Conservation (phyloP, 1,140 invertebrate species). For the Panagrolaimus sp. region DNA sequence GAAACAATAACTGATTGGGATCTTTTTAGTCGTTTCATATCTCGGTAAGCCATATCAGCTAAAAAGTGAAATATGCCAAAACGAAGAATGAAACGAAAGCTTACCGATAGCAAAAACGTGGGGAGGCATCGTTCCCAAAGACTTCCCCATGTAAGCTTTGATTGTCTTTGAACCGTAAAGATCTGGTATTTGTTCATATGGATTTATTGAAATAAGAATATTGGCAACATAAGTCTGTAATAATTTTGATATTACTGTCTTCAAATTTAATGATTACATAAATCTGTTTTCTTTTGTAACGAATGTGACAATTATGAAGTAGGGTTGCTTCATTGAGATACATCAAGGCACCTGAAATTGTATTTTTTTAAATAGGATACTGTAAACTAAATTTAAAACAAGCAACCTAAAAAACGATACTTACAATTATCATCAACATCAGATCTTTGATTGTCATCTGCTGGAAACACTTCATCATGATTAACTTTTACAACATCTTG, state of each 20-base stretch:
- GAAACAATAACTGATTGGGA: conserved; percentile 95
- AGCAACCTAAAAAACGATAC: conserved; percentile 56
- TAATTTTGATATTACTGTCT: not conserved
- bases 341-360: conserved; percentile 84
- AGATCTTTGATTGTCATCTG: conserved; percentile 74
- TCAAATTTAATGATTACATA: conserved; percentile 72
- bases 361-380: conserved; percentile 60
- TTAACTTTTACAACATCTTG: conserved; percentile 18
- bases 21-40: conserved; percentile 85
- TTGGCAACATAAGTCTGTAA: conserved; percentile 94
- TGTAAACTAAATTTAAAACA: not conserved
- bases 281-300: conserved; percentile 90
- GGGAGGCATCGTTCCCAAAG: conserved; percentile 83
- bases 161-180: conserved; percentile 81
- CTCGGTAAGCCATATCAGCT: conserved; percentile 84
- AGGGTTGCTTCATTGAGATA: conserved; percentile 94
- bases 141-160: conserved; percentile 84
- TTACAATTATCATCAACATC: conserved; percentile 93
- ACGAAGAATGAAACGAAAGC: too few relatives aligned
- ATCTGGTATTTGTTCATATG: conserved; percentile 82
- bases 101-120: conserved; percentile 84
- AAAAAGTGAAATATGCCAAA: too few relatives aligned
- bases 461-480: conserved; percentile 75
- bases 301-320: conserved; percentile 80
- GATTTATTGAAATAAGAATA: conserved; percentile 94